Evolutionary conservation across 2,888 invertebrate species (phyloP).

Genomic region (Odontocolon sp.): DNA sequence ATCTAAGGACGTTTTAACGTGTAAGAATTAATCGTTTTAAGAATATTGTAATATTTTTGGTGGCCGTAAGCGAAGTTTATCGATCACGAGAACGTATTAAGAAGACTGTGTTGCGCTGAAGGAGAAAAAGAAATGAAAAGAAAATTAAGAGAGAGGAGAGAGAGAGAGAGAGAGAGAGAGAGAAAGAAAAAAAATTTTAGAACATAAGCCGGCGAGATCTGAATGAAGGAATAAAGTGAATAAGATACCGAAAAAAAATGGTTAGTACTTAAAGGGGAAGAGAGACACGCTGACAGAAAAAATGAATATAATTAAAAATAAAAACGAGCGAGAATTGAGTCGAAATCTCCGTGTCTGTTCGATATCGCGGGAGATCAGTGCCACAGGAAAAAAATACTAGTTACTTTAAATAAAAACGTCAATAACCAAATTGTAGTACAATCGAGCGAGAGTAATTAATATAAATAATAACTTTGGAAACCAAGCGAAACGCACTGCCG

Average conservation of each 20-base stretch:
- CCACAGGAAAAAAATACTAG: slow-evolving; percentile 70
- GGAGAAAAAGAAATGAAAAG: background rate
- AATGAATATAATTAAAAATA: slow-evolving; percentile 9
- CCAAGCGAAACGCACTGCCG: slow-evolving; percentile 58
- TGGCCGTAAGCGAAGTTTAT: slow-evolving; percentile 44
- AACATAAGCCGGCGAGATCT: slow-evolving; percentile 54
- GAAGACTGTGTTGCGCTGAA: slow-evolving; percentile 51
- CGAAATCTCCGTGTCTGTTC: slow-evolving; percentile 18
- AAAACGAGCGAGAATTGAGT: background rate
- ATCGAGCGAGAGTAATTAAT: slow-evolving; percentile 68
- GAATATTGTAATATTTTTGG: slow-evolving; percentile 32
- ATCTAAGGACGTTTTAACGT: slow-evolving; percentile 54
- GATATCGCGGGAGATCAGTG: slow-evolving; percentile 64
- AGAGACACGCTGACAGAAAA: slow-evolving; percentile 4
- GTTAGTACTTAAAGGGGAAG: slow-evolving; percentile 61
- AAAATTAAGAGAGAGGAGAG: background rate
- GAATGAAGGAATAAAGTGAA: slow-evolving; percentile 71
- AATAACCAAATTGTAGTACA: slow-evolving; percentile 79
- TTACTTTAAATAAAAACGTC: slow-evolving; percentile 72
- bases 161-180: background rate
- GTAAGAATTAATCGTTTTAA: slow-evolving; percentile 53
- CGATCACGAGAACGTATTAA: slow-evolving; percentile 57
- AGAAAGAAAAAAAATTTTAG: slow-evolving; percentile 5
- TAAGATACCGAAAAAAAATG: slow-evolving; percentile 44
- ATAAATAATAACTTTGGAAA: slow-evolving; percentile 58